phyloP scores from a whole-genome alignment of 2,113 vertebrate genomes.

The Blennius ocellaris region DNA sequence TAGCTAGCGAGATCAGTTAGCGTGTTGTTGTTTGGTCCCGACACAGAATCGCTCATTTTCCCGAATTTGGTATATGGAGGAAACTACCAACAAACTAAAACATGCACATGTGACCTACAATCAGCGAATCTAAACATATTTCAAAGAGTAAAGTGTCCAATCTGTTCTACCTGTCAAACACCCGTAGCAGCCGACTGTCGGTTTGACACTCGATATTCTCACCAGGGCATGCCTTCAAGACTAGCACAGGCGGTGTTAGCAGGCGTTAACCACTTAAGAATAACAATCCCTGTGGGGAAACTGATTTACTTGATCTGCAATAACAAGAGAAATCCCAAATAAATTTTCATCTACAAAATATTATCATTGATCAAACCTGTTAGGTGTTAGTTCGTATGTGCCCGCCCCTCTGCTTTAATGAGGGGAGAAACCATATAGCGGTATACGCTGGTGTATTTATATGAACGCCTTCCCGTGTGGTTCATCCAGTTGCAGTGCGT shows the following conservation, averaged over 20 bases:
- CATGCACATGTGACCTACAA: background rate
- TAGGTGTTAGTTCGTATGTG: too few species aligned
- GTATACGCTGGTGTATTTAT: background rate
- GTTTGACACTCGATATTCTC: background rate
- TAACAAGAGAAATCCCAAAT: fast-evolving
- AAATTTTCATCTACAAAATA: background rate
- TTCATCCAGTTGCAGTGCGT: slow-evolving; percentile 4
- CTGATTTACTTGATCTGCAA: background rate
- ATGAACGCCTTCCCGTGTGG: background rate
- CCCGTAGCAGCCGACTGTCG: background rate
- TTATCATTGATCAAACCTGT: too few species aligned
- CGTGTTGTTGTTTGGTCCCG: background rate
- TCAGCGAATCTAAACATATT: background rate
- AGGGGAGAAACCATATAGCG: background rate
- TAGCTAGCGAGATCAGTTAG: slow-evolving; percentile 35
- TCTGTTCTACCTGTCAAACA: slow-evolving; percentile 39
- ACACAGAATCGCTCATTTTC: too few species aligned
- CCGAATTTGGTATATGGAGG: background rate
- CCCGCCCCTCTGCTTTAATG: too few species aligned
- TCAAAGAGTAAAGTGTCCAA: background rate
- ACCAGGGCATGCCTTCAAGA: background rate
- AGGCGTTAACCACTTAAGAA: background rate
- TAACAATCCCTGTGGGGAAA: too few species aligned
- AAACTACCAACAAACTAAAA: background rate
- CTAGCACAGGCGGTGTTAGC: slow-evolving; percentile 2